Evolutionary conservation across 2,113 vertebrate genomes (phyloP).

Genomic region (Paramisgurnus dabryanus): DNA sequence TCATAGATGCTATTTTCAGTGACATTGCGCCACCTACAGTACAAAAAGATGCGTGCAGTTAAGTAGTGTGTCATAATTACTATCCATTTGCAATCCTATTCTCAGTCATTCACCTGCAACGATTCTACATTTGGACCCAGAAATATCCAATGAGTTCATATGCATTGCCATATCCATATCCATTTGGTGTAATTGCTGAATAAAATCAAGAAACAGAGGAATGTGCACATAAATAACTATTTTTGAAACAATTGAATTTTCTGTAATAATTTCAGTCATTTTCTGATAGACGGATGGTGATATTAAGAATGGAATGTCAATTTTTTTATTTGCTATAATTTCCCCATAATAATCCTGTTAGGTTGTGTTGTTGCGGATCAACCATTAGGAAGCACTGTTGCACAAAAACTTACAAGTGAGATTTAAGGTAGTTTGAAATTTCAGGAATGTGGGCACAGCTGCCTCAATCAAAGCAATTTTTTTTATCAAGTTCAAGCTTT

Average conservation of each 20-base stretch:
- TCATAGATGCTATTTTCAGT: no score
- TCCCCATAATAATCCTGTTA: background rate
- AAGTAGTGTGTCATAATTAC: background rate
- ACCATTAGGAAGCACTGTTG: constrained; percentile 37
- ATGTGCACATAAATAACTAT: background rate
- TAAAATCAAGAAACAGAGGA: no score
- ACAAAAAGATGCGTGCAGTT: background rate
- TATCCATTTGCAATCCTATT: no score
- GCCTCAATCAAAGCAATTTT: no score
- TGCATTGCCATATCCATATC: no score
- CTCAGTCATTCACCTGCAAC: no score
- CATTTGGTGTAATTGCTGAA: no score
- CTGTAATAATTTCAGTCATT: background rate
- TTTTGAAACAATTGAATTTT: background rate
- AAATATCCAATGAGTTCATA: no score
- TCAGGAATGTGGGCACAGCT: no score
- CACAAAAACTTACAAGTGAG: background rate
- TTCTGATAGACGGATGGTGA: background rate
- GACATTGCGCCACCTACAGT: background rate
- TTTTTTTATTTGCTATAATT: background rate
- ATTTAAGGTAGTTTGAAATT: background rate
- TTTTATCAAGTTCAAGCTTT: no score
- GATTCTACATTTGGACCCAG: no score
- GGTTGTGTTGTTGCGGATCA: background rate
- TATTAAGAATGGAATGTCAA: background rate